Evolutionary conservation across 2,797 vertebrate species (phyloP), one percentile per base, ranked within the genome.

Genomic region (Otus scops): DNA sequence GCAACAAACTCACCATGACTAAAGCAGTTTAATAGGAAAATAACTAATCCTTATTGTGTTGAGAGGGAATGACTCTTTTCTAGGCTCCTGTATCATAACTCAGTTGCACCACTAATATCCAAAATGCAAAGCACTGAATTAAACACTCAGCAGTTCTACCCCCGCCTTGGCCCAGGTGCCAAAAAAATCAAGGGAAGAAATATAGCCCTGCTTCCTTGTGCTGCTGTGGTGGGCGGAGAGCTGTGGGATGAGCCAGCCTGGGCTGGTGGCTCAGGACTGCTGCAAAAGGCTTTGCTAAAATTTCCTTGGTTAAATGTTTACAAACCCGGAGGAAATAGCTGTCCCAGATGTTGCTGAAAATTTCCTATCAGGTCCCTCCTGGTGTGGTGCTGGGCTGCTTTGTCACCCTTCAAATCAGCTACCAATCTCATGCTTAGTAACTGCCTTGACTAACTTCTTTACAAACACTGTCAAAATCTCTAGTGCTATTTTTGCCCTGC

Each of bases 21-120:
- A 97, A 97, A 97, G 95, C 89, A 89, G 93, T 96, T 96, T 96
- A 97, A 88, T 88, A 92, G 90, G 92, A 94, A 97, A 97, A 96
- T 88, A 96, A 92, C 90, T 97, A 97, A 97, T 96, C 94, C 92
- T 86, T 94, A 91, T 96, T 86, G 84, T 63, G 86, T 89, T 82
- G 93, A 96, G 88, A 96, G 95, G 93, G 86, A 97, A 96, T 95
- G 95, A 94, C 71, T 93, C 89, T 82, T 88, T 88, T 95, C 77
- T 36, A 56, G 81, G 87, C 91, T 94, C 88, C 90, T 89, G 50
- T 53, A 15, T 87, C 61, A 27, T 97, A 97, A 96, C 93, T 97
- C 96, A 81, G 85, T 45, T 79, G 78, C 56, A 69, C 87, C 7
- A 7, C 90, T 96, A 96, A 86, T 90, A 94, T 39, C 92, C 5